These are phyloP conservation scores for Phaenicophaeus curvirostris DNA, from an alignment of 2,797 vertebrate species.

Conservation along the genomic window DNA sequence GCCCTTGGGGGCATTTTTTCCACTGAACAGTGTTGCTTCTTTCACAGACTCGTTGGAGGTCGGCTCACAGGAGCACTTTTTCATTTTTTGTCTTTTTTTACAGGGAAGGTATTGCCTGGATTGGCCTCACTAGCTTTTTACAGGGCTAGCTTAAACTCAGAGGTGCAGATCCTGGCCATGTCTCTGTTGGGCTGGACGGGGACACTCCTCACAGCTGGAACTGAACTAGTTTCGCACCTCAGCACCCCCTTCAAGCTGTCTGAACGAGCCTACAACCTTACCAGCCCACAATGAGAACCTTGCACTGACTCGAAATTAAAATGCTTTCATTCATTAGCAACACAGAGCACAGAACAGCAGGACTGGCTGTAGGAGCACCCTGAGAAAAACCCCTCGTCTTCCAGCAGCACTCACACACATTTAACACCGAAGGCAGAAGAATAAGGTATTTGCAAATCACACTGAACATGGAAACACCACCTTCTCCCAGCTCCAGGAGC, in stretches of 20 bases:
- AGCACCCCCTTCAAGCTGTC: not conserved
- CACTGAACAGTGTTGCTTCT: constrained; percentile 35
- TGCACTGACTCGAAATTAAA: not conserved
- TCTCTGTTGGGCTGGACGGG: not conserved
- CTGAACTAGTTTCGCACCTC: not conserved
- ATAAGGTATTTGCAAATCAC: not conserved
- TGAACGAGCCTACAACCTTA: fast-evolving
- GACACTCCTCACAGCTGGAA: not conserved
- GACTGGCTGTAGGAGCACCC: not conserved
- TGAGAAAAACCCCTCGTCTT: not conserved
- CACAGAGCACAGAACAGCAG: too few relatives aligned
- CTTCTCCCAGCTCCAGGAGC: not conserved
- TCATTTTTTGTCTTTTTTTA: not conserved
- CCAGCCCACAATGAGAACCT: fast-evolving
- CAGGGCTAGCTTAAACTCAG: not conserved
- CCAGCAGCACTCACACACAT: not conserved
- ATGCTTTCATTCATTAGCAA: not conserved
- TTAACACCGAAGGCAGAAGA: not conserved
- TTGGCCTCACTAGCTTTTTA: not conserved
- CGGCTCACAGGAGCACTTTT: not conserved
- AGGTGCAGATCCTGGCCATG: not conserved
- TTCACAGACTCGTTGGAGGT: constrained; percentile 11
- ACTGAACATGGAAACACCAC: not conserved
- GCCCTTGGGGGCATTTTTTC: constrained; percentile 35
- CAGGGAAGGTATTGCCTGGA: not conserved